Evolutionary conservation across 2,113 vertebrate species (phyloP), one percentile per base, ranked within the genome.

Genomic region (Mus pahari): DNA sequence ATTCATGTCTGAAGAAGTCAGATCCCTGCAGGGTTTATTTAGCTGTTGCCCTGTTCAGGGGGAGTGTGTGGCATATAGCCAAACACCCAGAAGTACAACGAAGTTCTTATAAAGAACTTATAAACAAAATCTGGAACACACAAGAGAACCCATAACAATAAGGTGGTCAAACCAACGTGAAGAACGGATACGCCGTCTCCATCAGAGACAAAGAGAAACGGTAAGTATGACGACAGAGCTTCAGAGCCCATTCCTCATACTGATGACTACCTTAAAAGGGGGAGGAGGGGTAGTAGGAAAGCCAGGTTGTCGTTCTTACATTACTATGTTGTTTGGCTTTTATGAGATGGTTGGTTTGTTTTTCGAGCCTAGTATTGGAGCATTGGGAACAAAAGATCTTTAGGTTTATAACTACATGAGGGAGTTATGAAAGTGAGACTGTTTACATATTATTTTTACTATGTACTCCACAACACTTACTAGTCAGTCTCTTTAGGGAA

Each of bases 401-500:
- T 45, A 11, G 42, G 17, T 60, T 90, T 82, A 70, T 50, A 48
- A 45, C 39, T 16, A 26, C 33, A 9, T 50, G 62, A 87, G 92
- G 90, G 81, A 79, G 31, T 68, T 86, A 70, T 83, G 81, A 75
- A 86, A 79, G 28, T 39, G 70, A 93, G 19, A 60, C 16, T 86
- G 66, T 95, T 94, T 86, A 58, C 82, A 45, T 79, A 71, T 94
- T 75, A 88, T 66, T 94, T 94, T 93, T 92, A 97, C 92, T 73
- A 68, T 28, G 75, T 64, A 55, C 82, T 94, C 95, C 28, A 70
- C 45, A 53, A 12, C 55, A 60, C 93, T 90, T 86, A 84, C 71
- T 73, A 55, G 71, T 78, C 94, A 91, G 36, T 95, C 89, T 96
- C 86, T 96, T 92, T 53, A 77, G 81, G 77, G 42, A 97, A 96